Evolutionary conservation across 2,888 invertebrate genomes (phyloP).

Genomic region (Lasioglossum malachurum): DNA sequence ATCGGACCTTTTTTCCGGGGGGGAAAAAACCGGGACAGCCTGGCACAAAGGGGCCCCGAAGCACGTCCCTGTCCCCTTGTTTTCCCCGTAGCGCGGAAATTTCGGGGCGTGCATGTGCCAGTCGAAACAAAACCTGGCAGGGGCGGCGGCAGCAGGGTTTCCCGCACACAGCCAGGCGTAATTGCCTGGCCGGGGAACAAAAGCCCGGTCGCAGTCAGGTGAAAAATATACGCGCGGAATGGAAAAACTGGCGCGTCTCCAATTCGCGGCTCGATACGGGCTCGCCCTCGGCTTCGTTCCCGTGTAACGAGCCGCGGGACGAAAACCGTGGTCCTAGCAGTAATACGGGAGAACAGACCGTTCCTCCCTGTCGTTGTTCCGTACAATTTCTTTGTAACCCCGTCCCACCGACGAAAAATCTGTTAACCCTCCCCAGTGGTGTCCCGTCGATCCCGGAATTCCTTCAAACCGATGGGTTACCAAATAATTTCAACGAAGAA

Average conservation of each 20-base stretch:
- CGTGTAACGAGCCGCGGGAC: slow-evolving; percentile 25
- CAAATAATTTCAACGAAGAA: too few species aligned
- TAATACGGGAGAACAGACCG: slow-evolving; percentile 1
- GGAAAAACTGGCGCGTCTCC: slow-evolving; percentile 68
- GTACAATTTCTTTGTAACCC: slow-evolving; percentile 24
- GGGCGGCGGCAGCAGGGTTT: slow-evolving; percentile 13
- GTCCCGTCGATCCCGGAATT: too few species aligned
- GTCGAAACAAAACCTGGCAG: slow-evolving; percentile 43
- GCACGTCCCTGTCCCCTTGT: background rate
- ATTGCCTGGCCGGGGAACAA: slow-evolving; percentile 60
- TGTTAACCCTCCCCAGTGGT: background rate
- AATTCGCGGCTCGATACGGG: slow-evolving; percentile 65
- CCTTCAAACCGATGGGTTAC: too few species aligned
- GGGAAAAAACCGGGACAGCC: background rate
- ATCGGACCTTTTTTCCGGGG: slow-evolving; percentile 20
- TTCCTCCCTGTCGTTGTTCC: background rate
- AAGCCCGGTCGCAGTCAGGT: slow-evolving; percentile 50
- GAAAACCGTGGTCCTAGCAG: background rate
- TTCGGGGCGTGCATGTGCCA: slow-evolving; percentile 33
- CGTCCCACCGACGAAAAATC: background rate
- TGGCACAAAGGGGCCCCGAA: slow-evolving; percentile 41
- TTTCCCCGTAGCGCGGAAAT: slow-evolving; percentile 20
- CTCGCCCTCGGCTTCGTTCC: slow-evolving; percentile 12
- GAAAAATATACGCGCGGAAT: slow-evolving; percentile 63
- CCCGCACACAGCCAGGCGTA: slow-evolving; percentile 39